Base-by-base conservation (phyloP, 2,888 invertebrate species). In the Sphaerophoria rueppellii region DNA sequence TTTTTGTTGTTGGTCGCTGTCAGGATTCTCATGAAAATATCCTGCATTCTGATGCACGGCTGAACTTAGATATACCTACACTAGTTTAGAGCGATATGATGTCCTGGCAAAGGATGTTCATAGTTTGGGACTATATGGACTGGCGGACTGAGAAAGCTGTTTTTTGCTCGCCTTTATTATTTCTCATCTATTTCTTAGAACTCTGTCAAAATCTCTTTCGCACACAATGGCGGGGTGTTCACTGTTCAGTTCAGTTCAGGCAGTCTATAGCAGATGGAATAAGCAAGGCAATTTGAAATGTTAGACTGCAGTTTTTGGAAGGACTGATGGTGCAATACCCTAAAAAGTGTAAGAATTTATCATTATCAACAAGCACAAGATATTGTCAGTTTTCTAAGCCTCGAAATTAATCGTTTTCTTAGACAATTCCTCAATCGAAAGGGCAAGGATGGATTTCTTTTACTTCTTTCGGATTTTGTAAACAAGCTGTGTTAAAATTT, bases 101-200 rank as follows among this genome's bases (percentile, higher is more conserved):
- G 43, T 83, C 67, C 71, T 76, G 69, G 80, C 58, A 80, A 80
- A 50, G 65, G 65, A 48, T 48, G 46, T 48, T 24, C 48, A 35
- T 65, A 16, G 65, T 37, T 35, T 46, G 43, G 6, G 6, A 14
- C 14, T 34, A 35, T 34, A 40, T 40, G 9, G 40, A 16, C 37
- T 61, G 71, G 65, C 71, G 82, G 50, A 65, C 57, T 70, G 78
- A 63, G n/a, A n/a, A n/a, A n/a, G 57, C 69, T 61, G 65, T 72
- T 69, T 69, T 85, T 76, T 85, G 76, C 73, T 81, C 73, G 80
- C 63, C 69, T 81, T 85, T 85, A 81, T 77, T 85, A 81, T 81
- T 81, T 76, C 76, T 81, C 85, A 85, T 85, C 85, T 76, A 81
- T 85, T 85, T 85, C 85, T 85, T 81, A 73, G 73, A 61, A 54